Evolutionary conservation across 2,113 vertebrate species (phyloP).

Genomic region (Scalopus aquaticus): DNA sequence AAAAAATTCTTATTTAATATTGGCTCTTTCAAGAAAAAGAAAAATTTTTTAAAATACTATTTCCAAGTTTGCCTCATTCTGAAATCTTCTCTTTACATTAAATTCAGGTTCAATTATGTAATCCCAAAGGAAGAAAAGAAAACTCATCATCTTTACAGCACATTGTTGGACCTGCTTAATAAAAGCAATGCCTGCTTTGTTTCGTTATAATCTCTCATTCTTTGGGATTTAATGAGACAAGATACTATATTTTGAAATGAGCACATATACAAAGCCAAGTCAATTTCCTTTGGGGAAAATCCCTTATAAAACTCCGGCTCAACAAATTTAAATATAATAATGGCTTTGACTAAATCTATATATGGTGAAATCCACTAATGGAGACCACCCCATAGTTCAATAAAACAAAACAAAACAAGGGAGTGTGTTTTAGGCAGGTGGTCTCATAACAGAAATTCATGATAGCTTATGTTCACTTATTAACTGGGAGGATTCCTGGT

Average conservation of each 20-base stretch:
- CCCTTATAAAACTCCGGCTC: conserved; percentile 68
- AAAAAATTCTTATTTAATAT: conserved; percentile 40
- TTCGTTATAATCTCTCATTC: conserved; percentile 74
- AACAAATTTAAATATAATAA: conserved; percentile 79
- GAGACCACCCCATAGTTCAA: conserved; percentile 76
- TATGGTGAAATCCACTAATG: conserved; percentile 64
- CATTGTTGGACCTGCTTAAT: conserved; percentile 36
- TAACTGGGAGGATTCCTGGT: conserved; percentile 40
- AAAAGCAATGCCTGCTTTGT: conserved; percentile 56
- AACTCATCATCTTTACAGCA: conserved; percentile 41
- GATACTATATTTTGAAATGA: conserved; percentile 65
- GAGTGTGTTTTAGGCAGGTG: conserved; percentile 59
- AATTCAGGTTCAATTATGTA: conserved; percentile 56
- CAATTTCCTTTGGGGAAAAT: conserved; percentile 63
- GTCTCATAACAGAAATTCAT: conserved; percentile 51
- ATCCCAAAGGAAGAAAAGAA: conserved; percentile 54
- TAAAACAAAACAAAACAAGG: conserved; percentile 56
- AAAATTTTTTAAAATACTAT: not conserved
- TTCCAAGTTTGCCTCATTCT: conserved; percentile 69
- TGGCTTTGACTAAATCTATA: conserved; percentile 57
- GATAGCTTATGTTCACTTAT: conserved; percentile 47
- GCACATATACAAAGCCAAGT: conserved; percentile 54
- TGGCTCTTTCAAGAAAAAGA: conserved; percentile 34
- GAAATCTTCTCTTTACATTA: conserved; percentile 60
- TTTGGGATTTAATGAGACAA: conserved; percentile 63